Percentiles rank a stretch among this genome's conserved stretches.
Conservation (phyloP, 2,888 invertebrate genomes). For the Eumerus sabulonum region DNA sequence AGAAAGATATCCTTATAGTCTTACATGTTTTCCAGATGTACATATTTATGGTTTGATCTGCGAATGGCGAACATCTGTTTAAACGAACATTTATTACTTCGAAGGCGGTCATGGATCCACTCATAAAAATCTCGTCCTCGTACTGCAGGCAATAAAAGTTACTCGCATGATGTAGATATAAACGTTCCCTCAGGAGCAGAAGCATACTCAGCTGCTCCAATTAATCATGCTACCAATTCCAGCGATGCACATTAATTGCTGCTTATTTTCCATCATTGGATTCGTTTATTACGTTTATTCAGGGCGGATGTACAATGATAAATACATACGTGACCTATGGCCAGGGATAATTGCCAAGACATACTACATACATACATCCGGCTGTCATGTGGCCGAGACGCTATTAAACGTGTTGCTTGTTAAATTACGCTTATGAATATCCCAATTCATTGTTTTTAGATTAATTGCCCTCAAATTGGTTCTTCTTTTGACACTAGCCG, state of each 20-base stretch:
- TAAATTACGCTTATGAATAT: conserved; percentile 11
- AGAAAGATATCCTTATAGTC: no score
- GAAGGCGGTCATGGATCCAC: conserved; percentile 10
- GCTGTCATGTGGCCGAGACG: conserved; percentile 31
- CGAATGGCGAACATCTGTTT: conserved; percentile 15
- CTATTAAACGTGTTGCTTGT: conserved; percentile 36
- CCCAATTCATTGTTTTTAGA: no score
- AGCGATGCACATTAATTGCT: conserved; percentile 48
- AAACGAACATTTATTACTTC: conserved; percentile 32
- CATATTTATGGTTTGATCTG: neutral
- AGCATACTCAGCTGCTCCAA: neutral
- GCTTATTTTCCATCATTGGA: conserved; percentile 46
- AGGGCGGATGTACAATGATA: conserved; percentile 27
- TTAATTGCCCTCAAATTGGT: no score
- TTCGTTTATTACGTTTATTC: conserved; percentile 41
- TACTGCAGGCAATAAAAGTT: conserved; percentile 35
- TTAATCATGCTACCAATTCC: conserved; percentile 21
- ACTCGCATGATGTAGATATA: conserved; percentile 10
- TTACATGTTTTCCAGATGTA: no score
- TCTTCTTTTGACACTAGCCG: no score
- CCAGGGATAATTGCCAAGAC: conserved; percentile 19
- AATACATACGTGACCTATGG: conserved; percentile 54
- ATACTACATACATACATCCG: conserved; percentile 7
- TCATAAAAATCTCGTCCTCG: conserved; percentile 33
- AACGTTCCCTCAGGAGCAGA: conserved; percentile 15